Conservation (phyloP, 2,797 vertebrate genomes). For the Neosilurus mollespiculum region DNA sequence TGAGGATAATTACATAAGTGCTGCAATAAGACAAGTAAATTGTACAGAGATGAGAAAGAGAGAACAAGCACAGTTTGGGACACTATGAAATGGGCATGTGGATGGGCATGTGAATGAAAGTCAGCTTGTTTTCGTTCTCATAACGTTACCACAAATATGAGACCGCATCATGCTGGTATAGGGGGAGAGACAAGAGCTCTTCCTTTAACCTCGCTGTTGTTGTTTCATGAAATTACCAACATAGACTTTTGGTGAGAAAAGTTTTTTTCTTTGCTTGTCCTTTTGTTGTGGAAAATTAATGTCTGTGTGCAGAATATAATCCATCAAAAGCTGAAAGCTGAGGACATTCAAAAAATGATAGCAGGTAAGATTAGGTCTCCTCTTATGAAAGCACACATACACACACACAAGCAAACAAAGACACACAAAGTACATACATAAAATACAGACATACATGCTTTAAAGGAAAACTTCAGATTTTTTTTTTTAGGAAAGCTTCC, state of each 20-base stretch:
- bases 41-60: background rate
- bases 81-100: background rate
- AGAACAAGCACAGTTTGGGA: background rate
- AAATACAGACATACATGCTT: conserved; percentile 39
- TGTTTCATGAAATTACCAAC: conserved; percentile 75
- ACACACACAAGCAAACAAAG: conserved; percentile 42
- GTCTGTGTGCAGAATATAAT: conserved; percentile 79
- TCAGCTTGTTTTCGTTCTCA: background rate
- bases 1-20: conserved; percentile 47
- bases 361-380: conserved; percentile 76
- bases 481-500: too few species aligned
- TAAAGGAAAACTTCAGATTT: conserved; percentile 29
- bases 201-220: conserved; percentile 44
- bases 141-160: background rate
- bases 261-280: conserved; percentile 58
- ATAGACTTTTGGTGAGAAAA: conserved; percentile 72
- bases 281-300: conserved; percentile 83
- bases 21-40: conserved; percentile 16
- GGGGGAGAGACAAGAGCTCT: background rate
- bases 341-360: conserved; percentile 84
- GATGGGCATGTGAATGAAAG: background rate
- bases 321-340: conserved; percentile 82
- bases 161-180: background rate
- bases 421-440: conserved; percentile 21
- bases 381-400: conserved; percentile 51